Evolutionary conservation across 2,113 vertebrate genomes (phyloP), one percentile per base, ranked within the genome.

Genomic region (Fukomys damarensis): DNA sequence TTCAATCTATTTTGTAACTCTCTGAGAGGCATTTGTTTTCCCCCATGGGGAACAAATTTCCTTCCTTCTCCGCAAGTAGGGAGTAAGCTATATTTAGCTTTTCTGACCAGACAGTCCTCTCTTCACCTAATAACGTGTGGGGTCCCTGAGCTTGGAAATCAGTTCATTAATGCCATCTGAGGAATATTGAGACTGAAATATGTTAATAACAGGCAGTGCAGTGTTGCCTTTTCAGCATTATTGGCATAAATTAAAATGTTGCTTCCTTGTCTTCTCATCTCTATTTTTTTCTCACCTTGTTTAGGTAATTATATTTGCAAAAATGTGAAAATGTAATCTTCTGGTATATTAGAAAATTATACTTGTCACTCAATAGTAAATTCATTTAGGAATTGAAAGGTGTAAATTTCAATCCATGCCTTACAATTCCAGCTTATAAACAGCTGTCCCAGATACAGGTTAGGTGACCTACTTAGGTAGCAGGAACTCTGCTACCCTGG

Each of bases 231-330:
- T 84, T 88, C 59, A 90, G 13, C 26, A 38, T 86, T 82, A 66
- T 30, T 77, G 74, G 8, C 1, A 81, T 54, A 93, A 82, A 35
- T 49, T 12, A 59, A 91, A 91, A 20, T 16, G 13, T 91, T 92
- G 43, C 12, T 80, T 93, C 68, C 61, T 35, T 49, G 59, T 24
- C 6, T 81, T 91, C 38, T 79, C 24, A 52, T 89, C 52, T 93
- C 28, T 77, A n/a, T 81, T 91, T 77, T 52, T 91, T 94, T 68
- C 56, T 91, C 12, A 93, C 38, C 32, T 95, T 89, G 30, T 49
- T 91, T 80, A 85, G 58, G 28, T 52, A 59, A 88, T 85, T 84
- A 88, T n/a, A 72, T 76, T 26, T 49, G 13, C 8, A 56, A 93
- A 93, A 72, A 79, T 88, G 12, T 58, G 72, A 82, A 88, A 86